These are phyloP conservation scores for Heterocephalus glaber DNA, from an alignment of 2,113 vertebrate genomes.

Conservation along the genomic window DNA sequence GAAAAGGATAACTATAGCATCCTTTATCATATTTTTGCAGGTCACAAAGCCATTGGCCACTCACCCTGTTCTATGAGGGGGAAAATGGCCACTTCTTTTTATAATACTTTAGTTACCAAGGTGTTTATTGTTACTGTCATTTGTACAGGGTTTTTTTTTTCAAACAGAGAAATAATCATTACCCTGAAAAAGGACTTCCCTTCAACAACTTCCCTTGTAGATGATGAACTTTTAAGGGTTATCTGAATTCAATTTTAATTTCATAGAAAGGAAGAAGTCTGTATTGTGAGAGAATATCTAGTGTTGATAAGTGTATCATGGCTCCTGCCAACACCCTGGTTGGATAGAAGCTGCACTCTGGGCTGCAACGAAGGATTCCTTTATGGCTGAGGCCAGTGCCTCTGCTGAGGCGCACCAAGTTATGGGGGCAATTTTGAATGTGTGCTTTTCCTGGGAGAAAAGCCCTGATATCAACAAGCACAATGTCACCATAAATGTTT, in stretches of 20 bases:
- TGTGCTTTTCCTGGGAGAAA: not conserved
- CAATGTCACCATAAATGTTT: not conserved
- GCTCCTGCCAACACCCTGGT: not conserved
- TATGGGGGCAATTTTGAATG: not conserved
- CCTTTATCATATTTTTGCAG: not conserved
- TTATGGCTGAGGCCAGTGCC: too few species aligned
- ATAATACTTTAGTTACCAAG: not conserved
- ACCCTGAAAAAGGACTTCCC: not conserved
- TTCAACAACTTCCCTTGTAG: not conserved
- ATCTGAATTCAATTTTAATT: not conserved
- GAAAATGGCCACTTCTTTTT: not conserved
- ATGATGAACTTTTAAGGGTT: not conserved
- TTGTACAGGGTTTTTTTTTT: constrained; percentile 10
- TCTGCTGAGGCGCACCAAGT: not conserved
- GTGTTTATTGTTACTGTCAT: not conserved
- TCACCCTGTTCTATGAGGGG: not conserved
- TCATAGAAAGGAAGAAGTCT: not conserved
- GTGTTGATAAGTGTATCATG: not conserved
- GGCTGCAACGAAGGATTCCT: not conserved
- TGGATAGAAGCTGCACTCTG: not conserved
- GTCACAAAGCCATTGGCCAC: not conserved
- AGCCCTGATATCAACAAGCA: not conserved
- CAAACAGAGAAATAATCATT: not conserved
- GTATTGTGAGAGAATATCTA: not conserved
- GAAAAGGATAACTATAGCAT: not conserved